A percentile compares a stretch with the other conserved stretches of the same genome.
Conservation (phyloP, 2,888 invertebrate species). For the Drosophila fungiperda region DNA sequence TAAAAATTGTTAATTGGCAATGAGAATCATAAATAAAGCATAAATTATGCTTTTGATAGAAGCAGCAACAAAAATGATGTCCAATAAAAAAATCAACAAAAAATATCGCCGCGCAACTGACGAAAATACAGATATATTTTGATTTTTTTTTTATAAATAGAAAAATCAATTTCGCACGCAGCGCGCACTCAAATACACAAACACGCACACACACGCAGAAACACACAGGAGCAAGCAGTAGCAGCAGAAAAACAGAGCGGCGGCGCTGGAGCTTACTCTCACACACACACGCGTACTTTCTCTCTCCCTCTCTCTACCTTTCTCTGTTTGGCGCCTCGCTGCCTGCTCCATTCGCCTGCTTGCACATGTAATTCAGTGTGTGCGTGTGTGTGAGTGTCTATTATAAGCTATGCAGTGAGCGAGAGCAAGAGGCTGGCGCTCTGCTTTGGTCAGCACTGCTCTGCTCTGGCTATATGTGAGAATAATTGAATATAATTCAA, state of each 20-base stretch:
- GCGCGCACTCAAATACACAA: conserved; percentile 59
- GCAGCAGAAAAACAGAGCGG: conserved; percentile 30
- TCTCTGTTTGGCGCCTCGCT: conserved; percentile 61
- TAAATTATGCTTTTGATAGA: conserved; percentile 74
- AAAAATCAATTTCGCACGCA: conserved; percentile 81
- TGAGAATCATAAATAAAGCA: conserved; percentile 73
- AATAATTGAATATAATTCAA: conserved; percentile 78
- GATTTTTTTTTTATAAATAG: conserved; percentile 80
- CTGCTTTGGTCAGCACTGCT: conserved; percentile 37
- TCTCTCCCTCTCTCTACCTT: conserved; percentile 22
- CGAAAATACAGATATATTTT: conserved; percentile 77
- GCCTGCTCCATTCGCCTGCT: conserved; percentile 59
- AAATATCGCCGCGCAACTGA: conserved; percentile 59
- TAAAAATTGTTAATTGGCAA: conserved; percentile 48
- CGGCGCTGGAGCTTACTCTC: conserved; percentile 46
- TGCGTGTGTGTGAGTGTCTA: conserved; percentile 53
- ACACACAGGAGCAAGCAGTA: conserved; percentile 40
- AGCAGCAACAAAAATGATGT: conserved; percentile 62
- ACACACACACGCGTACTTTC: conserved; percentile 19
- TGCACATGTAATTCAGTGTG: conserved; percentile 29
- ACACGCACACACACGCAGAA: conserved; percentile 32
- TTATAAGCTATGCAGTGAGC: conserved; percentile 56
- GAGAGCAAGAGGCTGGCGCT: conserved; percentile 48
- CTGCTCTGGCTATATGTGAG: conserved; percentile 41
- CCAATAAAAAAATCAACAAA: conserved; percentile 29